phyloP scores from a whole-genome alignment of 92 coral and sea anemone species.

The Metridium senile region DNA sequence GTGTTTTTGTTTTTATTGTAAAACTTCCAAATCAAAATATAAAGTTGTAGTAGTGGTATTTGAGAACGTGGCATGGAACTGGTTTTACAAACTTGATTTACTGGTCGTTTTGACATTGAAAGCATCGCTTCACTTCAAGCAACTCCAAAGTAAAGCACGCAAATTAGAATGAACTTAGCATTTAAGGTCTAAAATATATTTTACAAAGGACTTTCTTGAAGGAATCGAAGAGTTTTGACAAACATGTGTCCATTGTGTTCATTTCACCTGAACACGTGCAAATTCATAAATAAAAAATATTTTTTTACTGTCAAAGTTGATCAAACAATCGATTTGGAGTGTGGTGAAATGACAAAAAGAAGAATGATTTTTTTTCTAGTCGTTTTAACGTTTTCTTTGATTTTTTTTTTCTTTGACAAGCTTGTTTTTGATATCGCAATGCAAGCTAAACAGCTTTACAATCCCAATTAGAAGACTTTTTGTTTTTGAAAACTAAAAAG shows the following conservation, averaged over 20 bases:
- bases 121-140: neutral
- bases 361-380: neutral
- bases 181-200: neutral
- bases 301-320: neutral
- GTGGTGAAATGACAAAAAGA: neutral
- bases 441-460: too few species aligned
- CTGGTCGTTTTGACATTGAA: constrained; percentile 14
- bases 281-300: neutral
- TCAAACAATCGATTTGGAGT: neutral
- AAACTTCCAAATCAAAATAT: neutral
- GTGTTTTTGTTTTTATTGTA: neutral
- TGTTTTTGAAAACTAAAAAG: too few species aligned
- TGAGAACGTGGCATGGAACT: constrained; percentile 1
- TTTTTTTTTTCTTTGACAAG: too few species aligned
- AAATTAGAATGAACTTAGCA: neutral
- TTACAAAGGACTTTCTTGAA: neutral
- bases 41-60: neutral
- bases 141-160: neutral
- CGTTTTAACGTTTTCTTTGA: neutral
- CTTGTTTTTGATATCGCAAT: too few species aligned
- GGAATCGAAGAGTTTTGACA: neutral
- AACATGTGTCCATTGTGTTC: constrained; percentile 10
- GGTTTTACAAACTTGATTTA: neutral
- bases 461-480: too few species aligned
- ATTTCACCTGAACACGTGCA: neutral